phyloP scores from a whole-genome alignment of 2,797 vertebrate species.

The Bovichtus variegatus region DNA sequence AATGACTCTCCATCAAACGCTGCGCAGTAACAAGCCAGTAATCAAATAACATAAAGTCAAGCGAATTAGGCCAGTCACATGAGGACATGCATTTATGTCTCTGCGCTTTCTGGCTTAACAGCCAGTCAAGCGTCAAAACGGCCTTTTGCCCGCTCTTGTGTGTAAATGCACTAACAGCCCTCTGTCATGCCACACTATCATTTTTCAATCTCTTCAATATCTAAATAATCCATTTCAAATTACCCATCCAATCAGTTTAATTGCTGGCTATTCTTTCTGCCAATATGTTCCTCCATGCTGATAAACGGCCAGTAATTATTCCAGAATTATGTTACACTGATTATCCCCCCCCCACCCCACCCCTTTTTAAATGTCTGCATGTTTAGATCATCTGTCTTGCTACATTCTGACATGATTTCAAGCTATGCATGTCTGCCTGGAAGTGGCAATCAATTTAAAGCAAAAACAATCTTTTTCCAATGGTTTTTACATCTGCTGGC shows the following conservation, averaged over 20 bases:
- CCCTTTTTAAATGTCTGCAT: slow-evolving; percentile 4
- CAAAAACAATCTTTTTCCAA: not conserved
- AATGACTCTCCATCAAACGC: slow-evolving; percentile 49
- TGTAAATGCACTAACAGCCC: not conserved
- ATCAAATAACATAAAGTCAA: slow-evolving; percentile 66
- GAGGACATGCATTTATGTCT: slow-evolving; percentile 31
- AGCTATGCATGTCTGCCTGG: slow-evolving; percentile 18
- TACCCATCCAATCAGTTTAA: slow-evolving; percentile 61
- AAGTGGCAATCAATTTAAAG: not conserved
- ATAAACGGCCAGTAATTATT: slow-evolving; percentile 63
- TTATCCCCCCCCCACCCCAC: slow-evolving; percentile 25
- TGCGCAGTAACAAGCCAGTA: slow-evolving; percentile 53
- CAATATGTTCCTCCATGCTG: slow-evolving; percentile 54
- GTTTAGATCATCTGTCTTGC: slow-evolving; percentile 23
- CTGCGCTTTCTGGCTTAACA: slow-evolving; percentile 8
- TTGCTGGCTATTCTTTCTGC: slow-evolving; percentile 49
- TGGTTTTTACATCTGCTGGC: slow-evolving; percentile 54
- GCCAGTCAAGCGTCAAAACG: slow-evolving; percentile 33
- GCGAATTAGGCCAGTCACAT: slow-evolving; percentile 42
- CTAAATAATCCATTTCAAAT: slow-evolving; percentile 61
- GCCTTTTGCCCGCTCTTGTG: slow-evolving; percentile 2
- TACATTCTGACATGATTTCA: slow-evolving; percentile 6
- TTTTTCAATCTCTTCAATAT: slow-evolving; percentile 31
- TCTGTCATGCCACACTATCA: slow-evolving; percentile 14
- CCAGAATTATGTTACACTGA: slow-evolving; percentile 46